phyloP scores from a whole-genome alignment of 1,140 invertebrate species.

The Conopomorpha cramerella region DNA sequence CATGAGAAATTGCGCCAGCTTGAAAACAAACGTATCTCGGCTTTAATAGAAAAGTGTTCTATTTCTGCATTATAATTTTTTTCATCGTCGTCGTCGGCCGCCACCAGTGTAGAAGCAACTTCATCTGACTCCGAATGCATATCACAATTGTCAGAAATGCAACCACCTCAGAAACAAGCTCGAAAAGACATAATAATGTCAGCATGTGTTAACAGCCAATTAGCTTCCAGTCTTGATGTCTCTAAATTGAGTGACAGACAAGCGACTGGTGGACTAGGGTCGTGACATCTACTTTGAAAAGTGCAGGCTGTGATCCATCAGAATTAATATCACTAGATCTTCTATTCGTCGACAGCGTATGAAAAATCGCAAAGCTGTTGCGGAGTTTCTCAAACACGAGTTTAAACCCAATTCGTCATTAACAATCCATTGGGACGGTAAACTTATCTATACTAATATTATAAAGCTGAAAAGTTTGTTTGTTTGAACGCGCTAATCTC shows the following conservation, averaged over 20 bases:
- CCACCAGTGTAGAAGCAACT: no score
- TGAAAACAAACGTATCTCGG: constrained; percentile 1
- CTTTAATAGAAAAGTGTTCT: constrained; percentile 6
- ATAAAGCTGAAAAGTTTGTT: no score
- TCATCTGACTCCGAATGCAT: no score
- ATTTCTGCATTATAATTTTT: no score
- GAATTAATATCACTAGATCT: constrained; percentile 9
- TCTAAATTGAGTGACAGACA: constrained; percentile 15
- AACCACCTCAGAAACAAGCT: constrained; percentile 9
- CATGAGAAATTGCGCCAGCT: constrained; percentile 1
- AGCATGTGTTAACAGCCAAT: constrained; percentile 9
- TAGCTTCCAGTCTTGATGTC: constrained; percentile 13
- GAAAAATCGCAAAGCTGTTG: constrained; percentile 4
- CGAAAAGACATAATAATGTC: no score
- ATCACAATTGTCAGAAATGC: not conserved
- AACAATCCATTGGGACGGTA: constrained; percentile 9
- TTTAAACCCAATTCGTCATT: constrained; percentile 13
- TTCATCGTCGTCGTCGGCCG: no score
- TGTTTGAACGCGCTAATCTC: no score
- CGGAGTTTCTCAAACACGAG: constrained; percentile 11
- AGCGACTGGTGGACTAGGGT: constrained; percentile 14
- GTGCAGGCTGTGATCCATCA: constrained; percentile 10
- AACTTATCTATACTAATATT: no score
- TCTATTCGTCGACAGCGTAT: constrained; percentile 14
- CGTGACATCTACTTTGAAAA: constrained; percentile 12